Percentiles rank a stretch among this genome's conserved stretches.
Conservation (phyloP, 1,140 invertebrate species). For the Zaprionus gabonicus region DNA sequence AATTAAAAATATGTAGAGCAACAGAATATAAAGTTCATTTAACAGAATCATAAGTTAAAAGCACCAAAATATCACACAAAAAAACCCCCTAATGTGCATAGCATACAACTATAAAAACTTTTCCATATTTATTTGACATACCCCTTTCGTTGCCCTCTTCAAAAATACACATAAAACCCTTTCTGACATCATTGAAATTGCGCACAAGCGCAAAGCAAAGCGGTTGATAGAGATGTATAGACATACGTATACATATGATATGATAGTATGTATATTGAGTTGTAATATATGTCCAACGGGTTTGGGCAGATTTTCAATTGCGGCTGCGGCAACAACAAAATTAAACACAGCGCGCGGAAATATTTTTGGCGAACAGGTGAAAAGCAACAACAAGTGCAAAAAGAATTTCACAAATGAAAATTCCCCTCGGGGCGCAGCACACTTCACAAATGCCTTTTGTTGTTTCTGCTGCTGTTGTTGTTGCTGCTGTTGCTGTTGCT, state of each 20-base stretch:
- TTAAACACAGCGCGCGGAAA: slow-evolving; percentile 19
- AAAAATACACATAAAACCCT: not conserved
- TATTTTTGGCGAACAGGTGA: slow-evolving; percentile 10
- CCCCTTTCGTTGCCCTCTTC: too few relatives aligned
- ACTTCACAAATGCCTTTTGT: slow-evolving; percentile 21
- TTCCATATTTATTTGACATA: too few relatives aligned
- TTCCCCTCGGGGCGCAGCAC: slow-evolving; percentile 11
- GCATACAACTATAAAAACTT: too few relatives aligned
- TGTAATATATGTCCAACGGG: slow-evolving; percentile 7
- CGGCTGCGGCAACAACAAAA: slow-evolving; percentile 9
- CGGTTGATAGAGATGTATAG: not conserved
- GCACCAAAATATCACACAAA: not conserved
- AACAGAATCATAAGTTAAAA: not conserved
- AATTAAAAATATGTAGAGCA: not conserved
- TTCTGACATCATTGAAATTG: slow-evolving; percentile 1
- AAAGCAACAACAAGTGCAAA: slow-evolving; percentile 23
- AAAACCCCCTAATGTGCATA: not conserved
- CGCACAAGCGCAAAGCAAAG: slow-evolving; percentile 5
- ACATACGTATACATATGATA: not conserved
- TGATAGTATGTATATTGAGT: slow-evolving; percentile 14
- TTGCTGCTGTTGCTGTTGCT: not conserved
- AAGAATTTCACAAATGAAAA: slow-evolving; percentile 37
- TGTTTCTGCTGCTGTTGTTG: not conserved
- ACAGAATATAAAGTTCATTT: not conserved
- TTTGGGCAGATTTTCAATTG: slow-evolving; percentile 31